phyloP scores from a whole-genome alignment of 2,113 vertebrate genomes.

The Lagenorhynchus albirostris region DNA sequence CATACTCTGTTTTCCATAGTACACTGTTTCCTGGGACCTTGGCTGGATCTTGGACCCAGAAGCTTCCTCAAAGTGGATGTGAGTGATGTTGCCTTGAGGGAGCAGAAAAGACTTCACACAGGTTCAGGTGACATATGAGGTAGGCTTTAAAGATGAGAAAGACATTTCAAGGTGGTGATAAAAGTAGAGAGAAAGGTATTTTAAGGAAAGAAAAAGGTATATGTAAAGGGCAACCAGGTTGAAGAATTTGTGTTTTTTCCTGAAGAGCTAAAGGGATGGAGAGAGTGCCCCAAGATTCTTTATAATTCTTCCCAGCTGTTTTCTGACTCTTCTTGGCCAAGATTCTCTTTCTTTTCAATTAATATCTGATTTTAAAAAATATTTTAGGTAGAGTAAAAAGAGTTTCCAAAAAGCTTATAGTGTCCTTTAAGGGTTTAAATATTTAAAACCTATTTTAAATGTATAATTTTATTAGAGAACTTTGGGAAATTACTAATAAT shows the following conservation, averaged over 20 bases:
- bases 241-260: neutral
- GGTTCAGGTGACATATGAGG: neutral
- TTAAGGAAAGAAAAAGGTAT: neutral
- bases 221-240: neutral
- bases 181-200: neutral
- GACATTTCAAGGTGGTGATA: neutral
- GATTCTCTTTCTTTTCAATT: neutral
- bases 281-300: neutral
- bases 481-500: neutral
- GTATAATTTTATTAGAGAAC: neutral
- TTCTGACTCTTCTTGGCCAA: neutral
- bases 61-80: neutral
- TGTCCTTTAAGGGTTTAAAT: neutral
- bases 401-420: neutral
- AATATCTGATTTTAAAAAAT: neutral
- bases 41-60: neutral
- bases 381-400: neutral
- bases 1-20: neutral
- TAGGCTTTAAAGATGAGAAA: neutral
- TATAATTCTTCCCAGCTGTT: neutral
- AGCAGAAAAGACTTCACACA: neutral
- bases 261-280: neutral
- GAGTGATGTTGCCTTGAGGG: neutral
- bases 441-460: constrained; percentile 15
- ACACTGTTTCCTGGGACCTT: neutral